phyloP scores from a whole-genome alignment of 2,113 vertebrate genomes.

The Pseudorasbora parva region DNA sequence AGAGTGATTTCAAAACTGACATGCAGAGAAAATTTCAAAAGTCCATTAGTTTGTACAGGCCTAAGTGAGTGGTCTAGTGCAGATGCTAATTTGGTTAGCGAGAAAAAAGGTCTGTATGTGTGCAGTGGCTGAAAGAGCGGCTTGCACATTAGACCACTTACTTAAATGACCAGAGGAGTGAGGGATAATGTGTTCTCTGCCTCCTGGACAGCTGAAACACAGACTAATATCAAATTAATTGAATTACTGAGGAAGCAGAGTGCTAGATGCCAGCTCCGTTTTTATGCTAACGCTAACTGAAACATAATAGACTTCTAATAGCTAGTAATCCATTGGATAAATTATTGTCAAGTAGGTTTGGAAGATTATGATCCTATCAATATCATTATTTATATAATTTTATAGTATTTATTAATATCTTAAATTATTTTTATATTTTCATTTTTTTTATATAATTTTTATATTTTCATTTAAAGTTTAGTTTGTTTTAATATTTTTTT shows the following conservation, averaged over 20 bases:
- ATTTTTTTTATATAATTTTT: no score
- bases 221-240: neutral
- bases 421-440: neutral
- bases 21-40: conserved; percentile 1
- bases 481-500: neutral
- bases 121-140: conserved; percentile 8
- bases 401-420: neutral
- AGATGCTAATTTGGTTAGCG: conserved; percentile 39
- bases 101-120: conserved; percentile 25
- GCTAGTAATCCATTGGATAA: neutral
- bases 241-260: conserved; percentile 11
- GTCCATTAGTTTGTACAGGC: conserved; percentile 33
- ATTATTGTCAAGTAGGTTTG: neutral
- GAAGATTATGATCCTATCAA: neutral
- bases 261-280: neutral
- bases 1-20: neutral
- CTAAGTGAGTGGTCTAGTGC: conserved; percentile 5
- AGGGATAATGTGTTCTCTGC: conserved; percentile 23
- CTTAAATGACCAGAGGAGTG: conserved; percentile 32
- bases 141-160: conserved; percentile 44
- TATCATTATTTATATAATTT: neutral
- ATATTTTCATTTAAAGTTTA: neutral
- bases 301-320: neutral
- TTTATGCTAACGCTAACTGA: conserved; percentile 12
- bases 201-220: conserved; percentile 10